These are phyloP conservation scores for Pteropus alecto DNA, from an alignment of 2,113 vertebrate genomes.

Conservation along the genomic window DNA sequence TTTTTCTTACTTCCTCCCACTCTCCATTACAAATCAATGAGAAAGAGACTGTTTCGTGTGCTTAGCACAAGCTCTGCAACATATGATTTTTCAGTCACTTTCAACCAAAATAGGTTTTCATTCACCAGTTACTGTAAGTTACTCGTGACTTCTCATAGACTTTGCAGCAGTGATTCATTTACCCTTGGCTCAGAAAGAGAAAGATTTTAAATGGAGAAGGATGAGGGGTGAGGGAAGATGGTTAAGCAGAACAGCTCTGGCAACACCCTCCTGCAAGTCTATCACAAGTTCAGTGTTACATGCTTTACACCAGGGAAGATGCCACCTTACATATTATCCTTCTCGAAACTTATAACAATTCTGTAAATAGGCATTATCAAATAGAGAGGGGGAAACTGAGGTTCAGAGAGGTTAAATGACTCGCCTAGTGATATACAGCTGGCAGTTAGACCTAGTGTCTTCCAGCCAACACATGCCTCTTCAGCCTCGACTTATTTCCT, in stretches of 20 bases:
- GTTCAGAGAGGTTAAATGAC: neutral
- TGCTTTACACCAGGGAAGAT: neutral
- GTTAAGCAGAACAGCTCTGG: neutral
- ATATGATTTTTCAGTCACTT: neutral
- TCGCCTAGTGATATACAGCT: neutral
- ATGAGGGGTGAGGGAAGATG: neutral
- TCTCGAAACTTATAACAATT: neutral
- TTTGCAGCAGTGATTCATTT: neutral
- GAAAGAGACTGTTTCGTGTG: neutral
- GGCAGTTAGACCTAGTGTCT: neutral
- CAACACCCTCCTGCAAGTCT: neutral
- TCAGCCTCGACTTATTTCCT: neutral
- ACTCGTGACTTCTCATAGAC: neutral
- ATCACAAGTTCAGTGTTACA: neutral
- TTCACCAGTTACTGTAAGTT: neutral
- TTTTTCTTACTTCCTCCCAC: neutral
- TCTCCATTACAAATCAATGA: neutral
- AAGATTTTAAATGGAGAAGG: neutral
- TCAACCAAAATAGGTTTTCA: conserved; percentile 1
- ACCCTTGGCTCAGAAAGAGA: neutral
- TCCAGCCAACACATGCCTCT: neutral
- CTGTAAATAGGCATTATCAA: neutral
- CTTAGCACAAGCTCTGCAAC: neutral
- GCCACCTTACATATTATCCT: neutral
- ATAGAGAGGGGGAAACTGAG: neutral